These are phyloP conservation scores for Chloroceryle inda DNA, from an alignment of 2,797 vertebrate genomes.

Conservation along the genomic window DNA sequence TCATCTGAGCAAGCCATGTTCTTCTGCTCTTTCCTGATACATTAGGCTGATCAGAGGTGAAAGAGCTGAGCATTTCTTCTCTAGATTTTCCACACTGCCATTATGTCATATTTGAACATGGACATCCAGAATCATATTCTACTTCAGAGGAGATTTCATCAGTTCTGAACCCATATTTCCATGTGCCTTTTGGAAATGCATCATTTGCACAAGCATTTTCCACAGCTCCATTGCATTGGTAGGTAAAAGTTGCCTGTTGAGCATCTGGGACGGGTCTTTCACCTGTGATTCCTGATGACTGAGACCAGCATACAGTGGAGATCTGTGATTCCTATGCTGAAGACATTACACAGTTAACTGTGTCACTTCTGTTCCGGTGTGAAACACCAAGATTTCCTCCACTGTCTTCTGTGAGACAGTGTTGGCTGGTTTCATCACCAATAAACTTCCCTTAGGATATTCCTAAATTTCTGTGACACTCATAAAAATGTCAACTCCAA, in stretches of 20 bases:
- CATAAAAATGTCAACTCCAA: neutral
- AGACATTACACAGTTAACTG: neutral
- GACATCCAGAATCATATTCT: neutral
- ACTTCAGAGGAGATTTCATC: neutral
- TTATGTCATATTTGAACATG: accelerated
- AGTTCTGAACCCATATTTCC: neutral
- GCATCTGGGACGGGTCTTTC: neutral
- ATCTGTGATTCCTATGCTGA: neutral
- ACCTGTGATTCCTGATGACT: neutral
- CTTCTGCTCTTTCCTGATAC: neutral
- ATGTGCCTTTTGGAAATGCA: neutral
- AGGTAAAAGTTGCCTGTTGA: neutral
- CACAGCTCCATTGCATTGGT: neutral
- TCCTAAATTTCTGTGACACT: neutral
- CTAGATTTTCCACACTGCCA: neutral
- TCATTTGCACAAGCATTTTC: neutral
- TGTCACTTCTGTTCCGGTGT: neutral
- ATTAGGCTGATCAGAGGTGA: neutral
- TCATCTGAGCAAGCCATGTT: neutral
- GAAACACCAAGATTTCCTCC: neutral
- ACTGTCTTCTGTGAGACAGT: neutral
- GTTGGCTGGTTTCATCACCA: neutral
- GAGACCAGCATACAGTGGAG: neutral
- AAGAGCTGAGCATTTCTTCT: neutral
- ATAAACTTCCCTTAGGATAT: neutral